Evolutionary conservation across 2,797 vertebrate genomes (phyloP).

Genomic region (Microchirus variegatus): DNA sequence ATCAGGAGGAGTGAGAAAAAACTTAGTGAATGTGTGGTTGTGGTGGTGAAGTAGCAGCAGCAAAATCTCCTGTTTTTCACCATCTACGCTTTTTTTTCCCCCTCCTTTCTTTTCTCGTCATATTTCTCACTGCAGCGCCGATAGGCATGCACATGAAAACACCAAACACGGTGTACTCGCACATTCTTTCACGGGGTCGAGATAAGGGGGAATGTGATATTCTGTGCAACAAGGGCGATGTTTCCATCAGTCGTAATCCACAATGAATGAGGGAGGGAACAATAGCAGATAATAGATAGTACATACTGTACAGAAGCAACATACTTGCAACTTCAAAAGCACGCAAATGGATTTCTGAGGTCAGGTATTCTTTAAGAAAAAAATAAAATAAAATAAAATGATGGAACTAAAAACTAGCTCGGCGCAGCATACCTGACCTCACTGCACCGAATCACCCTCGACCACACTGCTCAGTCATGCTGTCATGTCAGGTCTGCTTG

Average conservation of each 20-base stretch:
- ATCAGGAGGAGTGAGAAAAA: conserved; percentile 29
- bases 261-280: conserved; percentile 12
- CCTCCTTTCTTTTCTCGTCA: conserved; percentile 13
- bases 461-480: conserved; percentile 35
- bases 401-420: background rate
- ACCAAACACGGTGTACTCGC: background rate
- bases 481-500: conserved; percentile 36
- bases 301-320: conserved; percentile 21
- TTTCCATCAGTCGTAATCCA: conserved; percentile 9
- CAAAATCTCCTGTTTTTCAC: conserved; percentile 56
- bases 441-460: conserved; percentile 18
- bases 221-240: background rate
- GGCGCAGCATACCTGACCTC: conserved; percentile 20
- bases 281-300: background rate
- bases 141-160: conserved; percentile 3
- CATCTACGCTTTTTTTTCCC: conserved; percentile 16
- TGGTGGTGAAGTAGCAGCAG: conserved; percentile 29
- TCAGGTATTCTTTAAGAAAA: conserved; percentile 5
- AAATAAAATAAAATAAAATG: background rate
- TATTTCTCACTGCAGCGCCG: conserved; percentile 24
- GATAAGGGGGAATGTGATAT: conserved; percentile 30
- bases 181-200: background rate
- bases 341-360: background rate
- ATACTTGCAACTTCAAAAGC: conserved; percentile 39
- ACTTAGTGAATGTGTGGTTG: conserved; percentile 34